Evolutionary conservation across 2,888 invertebrate species (phyloP).

Genomic region (Leptothorax acervorum): DNA sequence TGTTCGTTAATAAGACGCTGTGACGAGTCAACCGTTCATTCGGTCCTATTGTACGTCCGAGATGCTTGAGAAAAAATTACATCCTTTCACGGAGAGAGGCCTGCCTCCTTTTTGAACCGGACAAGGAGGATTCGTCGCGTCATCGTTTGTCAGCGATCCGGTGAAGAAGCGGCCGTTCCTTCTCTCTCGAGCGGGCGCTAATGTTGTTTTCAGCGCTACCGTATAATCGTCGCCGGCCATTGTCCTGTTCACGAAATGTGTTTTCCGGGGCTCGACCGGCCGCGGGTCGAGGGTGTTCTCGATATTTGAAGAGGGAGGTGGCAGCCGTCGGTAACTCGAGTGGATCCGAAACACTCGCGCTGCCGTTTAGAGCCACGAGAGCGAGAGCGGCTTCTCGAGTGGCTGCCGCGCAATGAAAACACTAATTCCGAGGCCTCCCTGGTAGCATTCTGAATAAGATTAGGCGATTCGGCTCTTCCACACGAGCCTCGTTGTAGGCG

Average conservation of each 20-base stretch:
- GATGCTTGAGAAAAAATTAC: constrained; percentile 48
- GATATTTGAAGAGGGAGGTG: constrained; percentile 73
- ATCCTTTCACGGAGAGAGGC: constrained; percentile 44
- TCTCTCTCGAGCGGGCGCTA: constrained; percentile 56
- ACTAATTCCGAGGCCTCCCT: constrained; percentile 66
- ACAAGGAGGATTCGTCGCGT: constrained; percentile 62
- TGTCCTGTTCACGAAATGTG: constrained; percentile 54
- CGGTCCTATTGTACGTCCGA: constrained; percentile 19
- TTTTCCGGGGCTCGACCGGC: constrained; percentile 53
- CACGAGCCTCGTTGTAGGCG: constrained; percentile 25
- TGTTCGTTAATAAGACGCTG: constrained; percentile 33
- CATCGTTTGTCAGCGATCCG: constrained; percentile 73
- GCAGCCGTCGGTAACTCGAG: constrained; percentile 62
- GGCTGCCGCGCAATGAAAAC: constrained; percentile 71
- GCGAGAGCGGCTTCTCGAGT: constrained; percentile 66
- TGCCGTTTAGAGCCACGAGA: constrained; percentile 38
- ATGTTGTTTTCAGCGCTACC: constrained; percentile 74
- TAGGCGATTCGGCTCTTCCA: constrained; percentile 40
- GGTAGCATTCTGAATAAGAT: constrained; percentile 45
- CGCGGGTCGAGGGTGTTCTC: constrained; percentile 61
- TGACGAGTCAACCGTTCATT: constrained; percentile 27
- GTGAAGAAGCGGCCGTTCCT: constrained; percentile 34
- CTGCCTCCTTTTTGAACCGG: constrained; percentile 33
- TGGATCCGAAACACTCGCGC: constrained; percentile 70
- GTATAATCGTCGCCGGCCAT: constrained; percentile 69